Conservation (phyloP, 2,113 vertebrate species). For the Dipodomys ordii region DNA sequence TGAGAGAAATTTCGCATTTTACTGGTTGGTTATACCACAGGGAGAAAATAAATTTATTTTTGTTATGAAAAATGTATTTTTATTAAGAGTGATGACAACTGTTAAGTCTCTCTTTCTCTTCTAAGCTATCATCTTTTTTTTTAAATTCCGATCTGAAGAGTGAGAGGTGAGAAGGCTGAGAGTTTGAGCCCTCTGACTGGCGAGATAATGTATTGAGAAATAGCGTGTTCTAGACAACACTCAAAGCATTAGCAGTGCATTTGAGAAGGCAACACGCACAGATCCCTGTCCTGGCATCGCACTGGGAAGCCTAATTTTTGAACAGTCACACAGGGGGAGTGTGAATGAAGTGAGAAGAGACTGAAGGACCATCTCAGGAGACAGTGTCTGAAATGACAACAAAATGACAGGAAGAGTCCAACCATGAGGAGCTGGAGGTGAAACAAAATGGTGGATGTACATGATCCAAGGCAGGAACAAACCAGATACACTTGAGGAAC, state of each 20-base stretch:
- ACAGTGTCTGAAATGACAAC: background rate
- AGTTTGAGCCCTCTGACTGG: too few species aligned
- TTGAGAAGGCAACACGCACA: background rate
- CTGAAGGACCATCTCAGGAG: background rate
- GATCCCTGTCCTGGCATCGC: background rate
- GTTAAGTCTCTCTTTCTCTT: background rate
- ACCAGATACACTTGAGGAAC: background rate
- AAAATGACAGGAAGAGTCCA: background rate
- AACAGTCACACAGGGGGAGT: background rate
- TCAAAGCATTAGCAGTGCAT: background rate
- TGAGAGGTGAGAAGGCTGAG: too few species aligned
- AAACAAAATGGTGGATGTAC: background rate
- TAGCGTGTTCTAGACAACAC: background rate
- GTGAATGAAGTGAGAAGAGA: background rate
- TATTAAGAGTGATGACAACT: too few species aligned
- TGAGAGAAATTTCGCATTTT: constrained; percentile 5
- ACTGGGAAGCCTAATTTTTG: background rate
- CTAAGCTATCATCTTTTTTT: constrained; percentile 4
- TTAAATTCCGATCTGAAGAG: background rate
- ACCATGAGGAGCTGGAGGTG: background rate
- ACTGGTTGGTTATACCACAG: background rate
- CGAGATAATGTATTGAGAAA: background rate
- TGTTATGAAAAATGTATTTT: background rate
- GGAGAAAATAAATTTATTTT: background rate
- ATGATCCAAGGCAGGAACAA: background rate